A percentile compares a stretch with the other conserved stretches of the same genome.
phyloP scores from a whole-genome alignment of 2,797 vertebrate genomes.

The Eremophila alpestris region DNA sequence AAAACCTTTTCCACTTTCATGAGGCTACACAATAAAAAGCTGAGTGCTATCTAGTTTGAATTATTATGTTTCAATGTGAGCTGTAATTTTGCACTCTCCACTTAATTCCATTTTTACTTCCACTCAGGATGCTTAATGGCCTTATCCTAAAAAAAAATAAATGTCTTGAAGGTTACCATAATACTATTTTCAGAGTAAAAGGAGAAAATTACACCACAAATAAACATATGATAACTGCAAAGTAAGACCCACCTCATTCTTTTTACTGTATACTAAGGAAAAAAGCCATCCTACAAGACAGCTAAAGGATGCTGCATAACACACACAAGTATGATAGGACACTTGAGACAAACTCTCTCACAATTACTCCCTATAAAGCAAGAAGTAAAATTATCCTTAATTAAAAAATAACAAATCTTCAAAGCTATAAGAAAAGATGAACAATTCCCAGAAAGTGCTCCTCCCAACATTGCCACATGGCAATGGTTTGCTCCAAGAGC shows the following conservation, averaged over 20 bases:
- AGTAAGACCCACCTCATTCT: not conserved
- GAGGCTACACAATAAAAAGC: not conserved
- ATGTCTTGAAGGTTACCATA: not conserved
- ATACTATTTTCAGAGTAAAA: not conserved
- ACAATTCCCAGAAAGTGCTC: not conserved
- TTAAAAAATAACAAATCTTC: not conserved
- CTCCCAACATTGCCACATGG: not conserved
- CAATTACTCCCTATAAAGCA: not conserved
- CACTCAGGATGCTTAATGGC: not conserved
- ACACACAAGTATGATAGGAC: not conserved
- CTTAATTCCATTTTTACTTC: not conserved
- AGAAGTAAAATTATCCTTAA: not conserved
- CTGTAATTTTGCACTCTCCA: not conserved
- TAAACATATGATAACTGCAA: not conserved
- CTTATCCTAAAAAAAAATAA: not conserved
- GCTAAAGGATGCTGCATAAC: not conserved
- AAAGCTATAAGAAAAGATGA: not conserved
- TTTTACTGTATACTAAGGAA: not conserved
- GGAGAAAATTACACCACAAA: not conserved
- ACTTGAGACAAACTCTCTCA: not conserved
- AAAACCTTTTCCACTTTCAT: not conserved
- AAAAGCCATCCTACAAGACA: not conserved
- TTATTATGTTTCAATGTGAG: not conserved
- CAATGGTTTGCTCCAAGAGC: not conserved
- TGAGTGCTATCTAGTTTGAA: not conserved